Conservation (phyloP, 92 coral and sea anemone species). For the Pocillopora grandis region DNA sequence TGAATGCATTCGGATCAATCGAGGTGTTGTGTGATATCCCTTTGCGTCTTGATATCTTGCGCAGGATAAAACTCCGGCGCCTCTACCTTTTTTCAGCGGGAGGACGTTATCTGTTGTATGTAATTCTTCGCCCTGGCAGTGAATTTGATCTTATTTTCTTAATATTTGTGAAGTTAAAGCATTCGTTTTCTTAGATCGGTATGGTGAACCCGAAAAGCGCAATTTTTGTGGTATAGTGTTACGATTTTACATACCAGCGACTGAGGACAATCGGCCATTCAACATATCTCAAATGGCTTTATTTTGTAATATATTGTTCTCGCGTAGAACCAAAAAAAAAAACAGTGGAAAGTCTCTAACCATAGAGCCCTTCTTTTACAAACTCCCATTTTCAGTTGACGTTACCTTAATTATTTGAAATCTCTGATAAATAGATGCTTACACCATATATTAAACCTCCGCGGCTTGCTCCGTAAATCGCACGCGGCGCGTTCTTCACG, state of each 20-base stretch:
- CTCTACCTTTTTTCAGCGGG: background rate
- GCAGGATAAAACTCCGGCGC: background rate
- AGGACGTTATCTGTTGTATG: background rate
- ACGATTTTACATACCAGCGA: constrained; percentile 49
- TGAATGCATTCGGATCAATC: background rate
- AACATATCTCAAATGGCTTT: background rate
- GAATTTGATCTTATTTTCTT: background rate
- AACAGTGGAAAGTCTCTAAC: no score
- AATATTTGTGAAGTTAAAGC: background rate
- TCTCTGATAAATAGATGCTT: no score
- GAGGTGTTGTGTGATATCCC: background rate
- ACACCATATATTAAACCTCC: background rate
- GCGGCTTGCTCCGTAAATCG: background rate
- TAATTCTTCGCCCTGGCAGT: background rate
- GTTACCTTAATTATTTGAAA: no score
- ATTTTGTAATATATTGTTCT: background rate
- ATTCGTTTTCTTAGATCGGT: background rate
- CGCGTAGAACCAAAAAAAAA: no score
- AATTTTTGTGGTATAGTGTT: constrained; percentile 3
- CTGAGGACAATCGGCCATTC: constrained; percentile 38
- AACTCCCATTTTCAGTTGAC: no score
- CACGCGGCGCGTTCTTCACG: background rate
- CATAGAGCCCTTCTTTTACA: no score
- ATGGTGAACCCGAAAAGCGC: background rate
- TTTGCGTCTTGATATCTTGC: background rate